Evolutionary conservation across 2,113 vertebrate species (phyloP).

Genomic region (Myocastor coypus): DNA sequence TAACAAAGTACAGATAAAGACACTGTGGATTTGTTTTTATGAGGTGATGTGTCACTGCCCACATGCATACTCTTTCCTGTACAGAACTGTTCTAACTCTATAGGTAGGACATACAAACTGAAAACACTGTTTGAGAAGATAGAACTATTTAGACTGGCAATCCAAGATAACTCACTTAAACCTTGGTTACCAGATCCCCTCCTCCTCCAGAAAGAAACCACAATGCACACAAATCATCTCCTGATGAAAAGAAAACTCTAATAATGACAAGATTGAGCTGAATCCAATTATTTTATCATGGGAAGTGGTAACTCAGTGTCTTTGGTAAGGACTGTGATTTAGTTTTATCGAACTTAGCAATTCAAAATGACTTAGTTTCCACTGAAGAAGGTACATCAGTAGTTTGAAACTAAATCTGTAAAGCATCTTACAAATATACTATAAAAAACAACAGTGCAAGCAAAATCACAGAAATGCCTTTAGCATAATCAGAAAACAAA

Average conservation of each 20-base stretch:
- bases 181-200: slow-evolving; percentile 9
- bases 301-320: not conserved
- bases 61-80: not conserved
- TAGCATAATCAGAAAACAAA: slow-evolving; percentile 21
- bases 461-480: not conserved
- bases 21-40: slow-evolving; percentile 28
- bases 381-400: not conserved
- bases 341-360: slow-evolving; percentile 1
- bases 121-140: slow-evolving; percentile 21
- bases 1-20: slow-evolving; percentile 22
- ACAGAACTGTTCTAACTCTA: not conserved
- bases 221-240: slow-evolving; percentile 61
- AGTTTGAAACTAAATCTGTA: not conserved
- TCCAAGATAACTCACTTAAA: slow-evolving; percentile 53
- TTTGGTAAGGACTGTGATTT: slow-evolving; percentile 13
- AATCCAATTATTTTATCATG: slow-evolving; percentile 59
- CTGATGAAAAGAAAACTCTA: slow-evolving; percentile 74
- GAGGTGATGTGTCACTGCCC: not conserved
- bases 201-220: slow-evolving; percentile 7
- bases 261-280: slow-evolving; percentile 31
- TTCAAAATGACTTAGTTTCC: slow-evolving; percentile 40
- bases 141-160: slow-evolving; percentile 72
- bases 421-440: not conserved
- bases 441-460: not conserved
- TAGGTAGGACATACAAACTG: slow-evolving; percentile 8